phyloP scores from a whole-genome alignment of 2,888 invertebrate genomes.

The Lymantria monacha region DNA sequence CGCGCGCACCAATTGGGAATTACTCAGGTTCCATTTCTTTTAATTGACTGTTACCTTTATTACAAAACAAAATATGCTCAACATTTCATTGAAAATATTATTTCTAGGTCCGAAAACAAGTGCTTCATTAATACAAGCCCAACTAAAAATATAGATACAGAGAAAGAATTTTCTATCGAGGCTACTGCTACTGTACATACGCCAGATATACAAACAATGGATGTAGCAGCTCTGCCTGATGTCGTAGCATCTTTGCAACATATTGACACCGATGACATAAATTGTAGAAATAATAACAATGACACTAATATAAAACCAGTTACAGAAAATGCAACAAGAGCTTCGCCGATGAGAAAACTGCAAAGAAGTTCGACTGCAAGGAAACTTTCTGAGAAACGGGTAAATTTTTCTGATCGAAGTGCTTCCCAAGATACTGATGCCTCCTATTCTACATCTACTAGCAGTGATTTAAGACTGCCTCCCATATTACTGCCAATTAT shows the following conservation, averaged over 20 bases:
- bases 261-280: slow-evolving; percentile 56
- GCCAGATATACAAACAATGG: slow-evolving; percentile 44
- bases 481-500: slow-evolving; percentile 88
- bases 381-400: slow-evolving; percentile 72
- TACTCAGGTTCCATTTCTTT: slow-evolving; percentile 74
- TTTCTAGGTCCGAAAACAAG: slow-evolving; percentile 84
- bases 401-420: slow-evolving; percentile 78
- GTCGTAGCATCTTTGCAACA: slow-evolving; percentile 56
- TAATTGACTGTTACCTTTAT: background rate
- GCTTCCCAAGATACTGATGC: slow-evolving; percentile 84
- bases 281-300: slow-evolving; percentile 52
- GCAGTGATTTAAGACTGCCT: slow-evolving; percentile 85
- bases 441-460: slow-evolving; percentile 83
- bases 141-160: slow-evolving; percentile 53
- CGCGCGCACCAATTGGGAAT: slow-evolving; percentile 93
- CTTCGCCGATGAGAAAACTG: slow-evolving; percentile 52
- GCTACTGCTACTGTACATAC: slow-evolving; percentile 38
- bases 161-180: slow-evolving; percentile 58
- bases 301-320: slow-evolving; percentile 46
- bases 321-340: slow-evolving; percentile 39
- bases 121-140: slow-evolving; percentile 67
- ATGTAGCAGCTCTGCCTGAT: slow-evolving; percentile 52
- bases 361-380: slow-evolving; percentile 74
- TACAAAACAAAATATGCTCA: background rate
- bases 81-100: background rate